Evolutionary conservation across 2,797 vertebrate species (phyloP).

Genomic region (Rhynchotus rufescens): DNA sequence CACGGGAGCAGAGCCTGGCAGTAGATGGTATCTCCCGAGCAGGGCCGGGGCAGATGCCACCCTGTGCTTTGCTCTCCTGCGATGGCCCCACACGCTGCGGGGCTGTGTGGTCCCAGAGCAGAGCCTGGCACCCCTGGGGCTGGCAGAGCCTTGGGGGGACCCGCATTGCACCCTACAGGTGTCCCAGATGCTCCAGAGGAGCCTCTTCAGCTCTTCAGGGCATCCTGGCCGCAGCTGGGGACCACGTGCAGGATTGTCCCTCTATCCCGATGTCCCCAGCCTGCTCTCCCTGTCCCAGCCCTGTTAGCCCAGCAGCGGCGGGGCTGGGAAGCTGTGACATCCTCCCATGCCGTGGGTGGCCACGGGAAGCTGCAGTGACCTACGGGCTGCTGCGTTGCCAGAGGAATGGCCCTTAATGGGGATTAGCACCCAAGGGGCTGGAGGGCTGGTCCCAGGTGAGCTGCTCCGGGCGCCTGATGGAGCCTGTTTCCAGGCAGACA

Average conservation of each 20-base stretch:
- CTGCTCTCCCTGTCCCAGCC: background rate
- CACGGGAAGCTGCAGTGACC: rapidly evolving
- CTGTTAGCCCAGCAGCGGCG: background rate
- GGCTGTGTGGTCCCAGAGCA: background rate
- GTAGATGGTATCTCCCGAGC: constrained; percentile 24
- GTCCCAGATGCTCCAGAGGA: background rate
- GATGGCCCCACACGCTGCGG: rapidly evolving
- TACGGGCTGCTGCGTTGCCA: rapidly evolving
- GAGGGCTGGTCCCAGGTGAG: background rate
- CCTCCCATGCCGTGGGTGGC: background rate
- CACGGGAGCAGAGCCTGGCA: rapidly evolving
- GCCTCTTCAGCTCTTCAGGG: background rate
- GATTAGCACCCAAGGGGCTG: background rate
- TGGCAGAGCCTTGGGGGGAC: rapidly evolving
- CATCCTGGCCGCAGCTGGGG: background rate
- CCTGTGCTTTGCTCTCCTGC: rapidly evolving
- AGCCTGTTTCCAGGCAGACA: background rate
- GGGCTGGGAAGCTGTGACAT: background rate
- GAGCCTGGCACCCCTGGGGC: background rate
- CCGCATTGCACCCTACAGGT: background rate
- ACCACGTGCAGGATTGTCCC: background rate
- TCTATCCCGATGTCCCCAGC: background rate
- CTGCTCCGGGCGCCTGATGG: rapidly evolving
- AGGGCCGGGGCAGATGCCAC: background rate
- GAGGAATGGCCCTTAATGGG: background rate